A percentile compares a stretch with the other conserved stretches of the same genome.
Conservation (phyloP, 2,113 vertebrate species). For the Notechis scutatus region DNA sequence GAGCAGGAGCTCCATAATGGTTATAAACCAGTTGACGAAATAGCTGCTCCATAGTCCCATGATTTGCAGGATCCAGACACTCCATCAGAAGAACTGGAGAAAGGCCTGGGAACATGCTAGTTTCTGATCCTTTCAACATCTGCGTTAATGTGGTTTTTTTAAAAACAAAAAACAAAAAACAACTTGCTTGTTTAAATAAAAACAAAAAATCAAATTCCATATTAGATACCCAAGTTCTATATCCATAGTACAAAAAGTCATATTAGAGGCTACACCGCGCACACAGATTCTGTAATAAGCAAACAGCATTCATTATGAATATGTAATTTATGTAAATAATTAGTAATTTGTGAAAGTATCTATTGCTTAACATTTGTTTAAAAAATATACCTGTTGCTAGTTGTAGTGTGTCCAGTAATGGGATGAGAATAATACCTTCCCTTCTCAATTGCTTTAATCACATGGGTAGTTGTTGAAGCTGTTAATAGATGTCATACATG, state of each 20-base stretch:
- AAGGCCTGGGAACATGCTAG: background rate
- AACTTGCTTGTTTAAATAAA: background rate
- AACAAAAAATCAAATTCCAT: background rate
- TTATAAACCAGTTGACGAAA: background rate
- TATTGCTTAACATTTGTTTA: background rate
- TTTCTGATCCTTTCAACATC: background rate
- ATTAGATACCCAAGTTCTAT: background rate
- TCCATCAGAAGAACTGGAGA: background rate
- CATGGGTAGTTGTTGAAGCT: background rate
- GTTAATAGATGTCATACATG: background rate
- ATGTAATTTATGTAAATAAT: background rate
- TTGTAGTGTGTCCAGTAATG: background rate
- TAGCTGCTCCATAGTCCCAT: background rate
- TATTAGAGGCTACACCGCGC: background rate
- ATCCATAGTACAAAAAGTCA: background rate
- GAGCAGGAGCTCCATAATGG: background rate
- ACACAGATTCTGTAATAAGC: background rate
- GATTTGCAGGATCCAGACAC: background rate
- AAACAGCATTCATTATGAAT: background rate
- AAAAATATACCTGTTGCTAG: background rate
- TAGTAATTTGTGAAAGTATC: background rate
- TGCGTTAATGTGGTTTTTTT: background rate
- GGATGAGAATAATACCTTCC: too few species aligned
- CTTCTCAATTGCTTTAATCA: background rate
- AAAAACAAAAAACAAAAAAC: too few species aligned